phyloP scores from a whole-genome alignment of 2,113 vertebrate species.

The Nansenia antarctica region DNA sequence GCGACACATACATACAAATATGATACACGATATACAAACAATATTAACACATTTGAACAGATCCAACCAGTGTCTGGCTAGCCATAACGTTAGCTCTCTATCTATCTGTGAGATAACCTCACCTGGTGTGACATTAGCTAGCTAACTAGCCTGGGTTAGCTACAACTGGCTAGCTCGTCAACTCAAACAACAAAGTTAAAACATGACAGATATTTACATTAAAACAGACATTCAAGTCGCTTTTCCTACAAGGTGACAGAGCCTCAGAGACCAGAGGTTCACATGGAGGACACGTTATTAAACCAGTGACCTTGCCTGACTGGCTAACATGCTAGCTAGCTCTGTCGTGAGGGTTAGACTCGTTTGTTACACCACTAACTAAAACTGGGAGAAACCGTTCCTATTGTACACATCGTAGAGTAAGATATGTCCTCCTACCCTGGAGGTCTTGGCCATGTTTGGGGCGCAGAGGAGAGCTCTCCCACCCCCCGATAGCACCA shows the following conservation, averaged over 20 bases:
- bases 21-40: too few species aligned
- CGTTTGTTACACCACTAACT: background rate
- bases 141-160: rapidly evolving
- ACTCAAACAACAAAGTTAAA: too few species aligned
- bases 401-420: rapidly evolving
- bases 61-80: too few species aligned
- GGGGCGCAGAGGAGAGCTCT: conserved; percentile 66
- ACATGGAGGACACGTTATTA: rapidly evolving
- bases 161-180: too few species aligned
- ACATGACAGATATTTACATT: too few species aligned
- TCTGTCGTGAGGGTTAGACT: background rate
- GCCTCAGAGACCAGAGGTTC: too few species aligned
- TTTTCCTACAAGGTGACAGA: too few species aligned
- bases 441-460: conserved; percentile 51
- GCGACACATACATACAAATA: too few species aligned
- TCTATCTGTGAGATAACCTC: too few species aligned
- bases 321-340: conserved; percentile 10
- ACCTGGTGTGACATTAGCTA: rapidly evolving
- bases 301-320: conserved; percentile 66
- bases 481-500: conserved; percentile 63
- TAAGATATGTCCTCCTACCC: conserved; percentile 47
- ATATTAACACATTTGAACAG: too few species aligned
- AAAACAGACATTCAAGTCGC: too few species aligned
- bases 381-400: background rate
- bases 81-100: too few species aligned